Percentiles rank a stretch among this genome's conserved stretches.
These are phyloP conservation scores for Goniozus legneri DNA, from an alignment of 1,140 invertebrate species.

Conservation along the genomic window DNA sequence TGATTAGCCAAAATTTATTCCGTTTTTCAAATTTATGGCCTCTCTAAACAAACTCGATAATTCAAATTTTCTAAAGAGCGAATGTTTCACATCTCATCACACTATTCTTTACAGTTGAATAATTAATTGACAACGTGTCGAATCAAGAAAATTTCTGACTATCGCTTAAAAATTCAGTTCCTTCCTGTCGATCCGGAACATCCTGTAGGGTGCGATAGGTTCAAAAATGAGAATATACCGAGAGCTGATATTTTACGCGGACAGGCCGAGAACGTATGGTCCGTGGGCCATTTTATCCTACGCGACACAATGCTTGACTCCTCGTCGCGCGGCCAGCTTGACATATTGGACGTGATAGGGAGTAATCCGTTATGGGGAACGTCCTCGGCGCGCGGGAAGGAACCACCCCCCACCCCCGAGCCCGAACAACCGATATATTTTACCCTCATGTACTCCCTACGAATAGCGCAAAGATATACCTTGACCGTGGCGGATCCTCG, in stretches of 20 bases:
- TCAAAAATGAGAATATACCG: no score
- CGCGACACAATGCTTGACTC: slow-evolving; percentile 30
- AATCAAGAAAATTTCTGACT: no score
- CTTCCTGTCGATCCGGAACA: no score
- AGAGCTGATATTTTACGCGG: neutral
- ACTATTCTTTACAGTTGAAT: no score
- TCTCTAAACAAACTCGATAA: no score
- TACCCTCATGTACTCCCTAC: slow-evolving; percentile 8
- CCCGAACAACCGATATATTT: slow-evolving; percentile 20
- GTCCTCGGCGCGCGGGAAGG: slow-evolving; percentile 15
- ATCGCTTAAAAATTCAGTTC: no score
- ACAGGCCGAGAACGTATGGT: neutral
- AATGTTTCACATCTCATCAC: no score
- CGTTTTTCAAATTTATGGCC: no score
- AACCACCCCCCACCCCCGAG: slow-evolving; percentile 5
- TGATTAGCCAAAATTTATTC: no score
- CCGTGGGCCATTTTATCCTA: slow-evolving; percentile 24
- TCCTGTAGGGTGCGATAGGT: no score
- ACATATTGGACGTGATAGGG: slow-evolving; percentile 31
- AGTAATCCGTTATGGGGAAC: slow-evolving; percentile 27
- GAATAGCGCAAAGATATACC: slow-evolving; percentile 11
- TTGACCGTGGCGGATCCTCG: slow-evolving; percentile 12
- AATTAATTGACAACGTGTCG: no score
- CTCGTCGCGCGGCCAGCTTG: slow-evolving; percentile 20
- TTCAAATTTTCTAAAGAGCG: no score